Conservation (phyloP, 2,797 vertebrate species). For the Sphaeramia orbicularis region DNA sequence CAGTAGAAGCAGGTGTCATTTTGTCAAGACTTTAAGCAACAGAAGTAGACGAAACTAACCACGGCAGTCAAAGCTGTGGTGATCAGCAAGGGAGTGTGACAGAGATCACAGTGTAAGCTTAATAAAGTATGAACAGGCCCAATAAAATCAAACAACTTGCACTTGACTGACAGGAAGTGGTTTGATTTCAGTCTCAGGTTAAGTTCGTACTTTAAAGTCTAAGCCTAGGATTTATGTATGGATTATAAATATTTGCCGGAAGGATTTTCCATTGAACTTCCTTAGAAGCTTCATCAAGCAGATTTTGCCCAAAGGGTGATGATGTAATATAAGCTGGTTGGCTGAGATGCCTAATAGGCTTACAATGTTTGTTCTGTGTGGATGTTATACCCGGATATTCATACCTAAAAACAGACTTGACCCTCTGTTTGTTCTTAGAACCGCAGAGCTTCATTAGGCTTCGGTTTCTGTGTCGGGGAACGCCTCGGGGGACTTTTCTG, state of each 20-base stretch:
- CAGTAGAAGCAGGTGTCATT: conserved; percentile 23
- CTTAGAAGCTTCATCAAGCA: conserved; percentile 63
- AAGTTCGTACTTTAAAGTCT: conserved; percentile 68
- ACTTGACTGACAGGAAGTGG: conserved; percentile 51
- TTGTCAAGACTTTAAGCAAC: conserved; percentile 42
- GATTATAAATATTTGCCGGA: conserved; percentile 72
- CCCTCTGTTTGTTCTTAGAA: conserved; percentile 31
- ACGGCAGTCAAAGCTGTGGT: conserved; percentile 28
- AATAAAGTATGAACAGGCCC: conserved; percentile 22
- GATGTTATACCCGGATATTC: conserved; percentile 23
- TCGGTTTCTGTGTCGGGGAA: conserved; percentile 29
- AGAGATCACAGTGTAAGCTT: conserved; percentile 25
- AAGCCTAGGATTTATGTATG: conserved; percentile 74
- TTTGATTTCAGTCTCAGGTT: conserved; percentile 63
- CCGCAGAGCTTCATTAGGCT: conserved; percentile 32
- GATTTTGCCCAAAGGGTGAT: conserved; percentile 54
- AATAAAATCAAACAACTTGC: conserved; percentile 35
- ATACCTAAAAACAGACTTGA: conserved; percentile 25
- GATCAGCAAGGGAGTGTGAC: conserved; percentile 16
- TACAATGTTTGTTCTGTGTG: conserved; percentile 40
- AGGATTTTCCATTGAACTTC: conserved; percentile 70
- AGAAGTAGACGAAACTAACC: conserved; percentile 42
- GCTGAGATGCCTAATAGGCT: conserved; percentile 40
- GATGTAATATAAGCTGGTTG: conserved; percentile 47
- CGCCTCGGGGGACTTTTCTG: conserved; percentile 14